phyloP scores from a whole-genome alignment of 2,113 vertebrate genomes.

The Butorides virescens region DNA sequence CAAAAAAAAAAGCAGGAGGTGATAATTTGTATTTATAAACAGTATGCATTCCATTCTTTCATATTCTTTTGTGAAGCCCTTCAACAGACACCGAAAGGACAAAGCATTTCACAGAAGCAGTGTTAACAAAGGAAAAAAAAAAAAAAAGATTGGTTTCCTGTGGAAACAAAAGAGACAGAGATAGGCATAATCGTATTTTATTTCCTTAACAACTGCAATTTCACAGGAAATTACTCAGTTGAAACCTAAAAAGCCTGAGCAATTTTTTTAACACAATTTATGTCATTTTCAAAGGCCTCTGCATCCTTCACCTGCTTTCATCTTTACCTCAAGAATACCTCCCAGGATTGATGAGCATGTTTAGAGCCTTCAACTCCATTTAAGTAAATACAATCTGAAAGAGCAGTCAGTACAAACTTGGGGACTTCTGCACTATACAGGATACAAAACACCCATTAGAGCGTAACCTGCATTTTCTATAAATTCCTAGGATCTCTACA shows the following conservation, averaged over 20 bases:
- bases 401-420: neutral
- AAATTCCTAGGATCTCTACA: neutral
- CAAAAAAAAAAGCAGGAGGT: neutral
- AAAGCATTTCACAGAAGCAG: neutral
- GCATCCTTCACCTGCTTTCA: neutral
- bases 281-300: neutral
- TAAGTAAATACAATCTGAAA: neutral
- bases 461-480: neutral
- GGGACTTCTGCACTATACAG: neutral
- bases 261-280: neutral
- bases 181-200: neutral
- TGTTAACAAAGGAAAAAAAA: neutral
- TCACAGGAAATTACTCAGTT: conserved; percentile 28
- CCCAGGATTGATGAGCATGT: neutral
- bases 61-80: neutral
- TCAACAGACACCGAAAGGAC: neutral
- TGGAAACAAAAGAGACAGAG: neutral
- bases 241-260: neutral
- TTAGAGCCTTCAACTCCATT: neutral
- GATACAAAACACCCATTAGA: neutral
- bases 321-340: neutral
- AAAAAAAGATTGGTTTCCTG: neutral
- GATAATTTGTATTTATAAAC: neutral
- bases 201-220: neutral
- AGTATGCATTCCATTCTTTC: neutral